phyloP scores from a whole-genome alignment of 2,113 vertebrate genomes.

The Trematocara unimaculatum region DNA sequence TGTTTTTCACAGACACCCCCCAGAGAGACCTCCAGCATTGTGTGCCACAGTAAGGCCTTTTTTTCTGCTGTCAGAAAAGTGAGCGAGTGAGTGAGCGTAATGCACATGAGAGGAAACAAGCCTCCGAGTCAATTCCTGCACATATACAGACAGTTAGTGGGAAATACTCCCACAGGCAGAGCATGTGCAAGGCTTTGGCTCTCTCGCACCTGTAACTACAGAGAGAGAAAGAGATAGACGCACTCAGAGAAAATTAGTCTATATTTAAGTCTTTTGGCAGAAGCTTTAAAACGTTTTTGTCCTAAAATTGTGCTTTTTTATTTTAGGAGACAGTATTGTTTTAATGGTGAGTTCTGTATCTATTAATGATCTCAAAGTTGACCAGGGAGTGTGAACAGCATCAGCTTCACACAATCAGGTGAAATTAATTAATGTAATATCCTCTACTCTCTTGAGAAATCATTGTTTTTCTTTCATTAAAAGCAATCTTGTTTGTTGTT shows the following conservation, averaged over 20 bases:
- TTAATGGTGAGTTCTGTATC: not conserved
- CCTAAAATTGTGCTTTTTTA: not conserved
- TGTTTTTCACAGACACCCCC: slow-evolving; percentile 39
- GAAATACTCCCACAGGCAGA: slow-evolving; percentile 2
- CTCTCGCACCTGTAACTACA: not conserved
- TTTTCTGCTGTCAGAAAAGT: slow-evolving; percentile 33
- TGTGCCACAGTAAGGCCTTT: slow-evolving; percentile 28
- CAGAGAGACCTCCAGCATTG: slow-evolving; percentile 47
- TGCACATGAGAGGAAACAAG: slow-evolving; percentile 54
- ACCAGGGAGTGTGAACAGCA: slow-evolving; percentile 12
- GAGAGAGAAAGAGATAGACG: not conserved
- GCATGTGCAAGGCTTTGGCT: not conserved
- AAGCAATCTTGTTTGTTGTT: slow-evolving; percentile 10
- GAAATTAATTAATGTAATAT: slow-evolving; percentile 42
- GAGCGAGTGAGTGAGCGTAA: slow-evolving; percentile 40
- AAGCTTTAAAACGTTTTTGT: not conserved
- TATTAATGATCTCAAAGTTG: slow-evolving; percentile 22
- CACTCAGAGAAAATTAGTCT: not conserved
- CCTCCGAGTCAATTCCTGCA: slow-evolving; percentile 31
- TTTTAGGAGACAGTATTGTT: not conserved
- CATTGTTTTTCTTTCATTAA: not conserved
- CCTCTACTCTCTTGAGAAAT: slow-evolving; percentile 28
- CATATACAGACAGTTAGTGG: not conserved
- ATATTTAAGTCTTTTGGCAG: not conserved
- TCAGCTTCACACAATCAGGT: slow-evolving; percentile 35